Conservation (phyloP, 1,140 invertebrate species). For the Heliothis virescens region DNA sequence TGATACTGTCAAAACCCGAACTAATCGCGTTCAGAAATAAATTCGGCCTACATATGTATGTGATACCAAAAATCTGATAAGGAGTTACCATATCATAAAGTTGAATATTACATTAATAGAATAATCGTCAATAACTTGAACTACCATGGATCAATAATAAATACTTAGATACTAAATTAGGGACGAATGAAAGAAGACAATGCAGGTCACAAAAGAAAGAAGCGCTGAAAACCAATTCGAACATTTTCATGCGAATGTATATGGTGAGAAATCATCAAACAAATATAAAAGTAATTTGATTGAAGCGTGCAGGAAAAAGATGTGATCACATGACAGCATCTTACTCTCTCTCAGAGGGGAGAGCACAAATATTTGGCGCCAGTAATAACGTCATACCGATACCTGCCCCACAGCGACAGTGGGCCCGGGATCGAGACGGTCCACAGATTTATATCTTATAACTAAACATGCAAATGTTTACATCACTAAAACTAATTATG, state of each 20-base stretch:
- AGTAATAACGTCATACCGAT: constrained; percentile 45
- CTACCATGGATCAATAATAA: no score
- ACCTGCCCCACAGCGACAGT: constrained; percentile 9
- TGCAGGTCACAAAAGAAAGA: no score
- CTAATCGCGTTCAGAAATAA: no score
- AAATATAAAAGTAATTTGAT: constrained; percentile 38
- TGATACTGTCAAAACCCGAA: background rate
- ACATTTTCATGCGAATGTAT: constrained; percentile 1
- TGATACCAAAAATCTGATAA: no score
- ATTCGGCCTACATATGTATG: background rate
- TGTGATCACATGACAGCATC: constrained; percentile 13
- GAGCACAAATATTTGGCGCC: constrained; percentile 44
- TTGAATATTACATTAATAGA: no score
- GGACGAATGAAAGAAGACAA: background rate
- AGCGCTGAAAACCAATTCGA: background rate
- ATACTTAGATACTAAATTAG: no score
- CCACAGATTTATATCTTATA: background rate
- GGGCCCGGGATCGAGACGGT: background rate
- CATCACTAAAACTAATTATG: no score
- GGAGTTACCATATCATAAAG: no score
- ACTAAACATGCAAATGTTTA: no score
- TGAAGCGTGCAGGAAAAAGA: constrained; percentile 8
- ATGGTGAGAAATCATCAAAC: constrained; percentile 31
- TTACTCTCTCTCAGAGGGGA: constrained; percentile 42
- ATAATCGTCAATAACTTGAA: no score